Evolutionary conservation across 2,113 vertebrate genomes (phyloP).

Genomic region (Hipposideros armiger): DNA sequence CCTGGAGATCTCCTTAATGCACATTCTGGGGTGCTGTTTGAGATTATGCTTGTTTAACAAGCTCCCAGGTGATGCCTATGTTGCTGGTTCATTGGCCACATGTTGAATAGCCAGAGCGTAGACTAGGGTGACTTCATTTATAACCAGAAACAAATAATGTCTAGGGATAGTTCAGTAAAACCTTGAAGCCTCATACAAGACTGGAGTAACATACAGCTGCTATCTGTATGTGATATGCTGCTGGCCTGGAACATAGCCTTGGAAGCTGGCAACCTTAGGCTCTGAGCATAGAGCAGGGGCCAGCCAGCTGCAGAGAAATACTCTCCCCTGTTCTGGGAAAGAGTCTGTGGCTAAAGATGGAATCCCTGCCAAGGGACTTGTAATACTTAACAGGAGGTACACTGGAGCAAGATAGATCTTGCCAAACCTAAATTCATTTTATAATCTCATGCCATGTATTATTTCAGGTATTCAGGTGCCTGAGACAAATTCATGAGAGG

Average conservation of each 20-base stretch:
- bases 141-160: not conserved
- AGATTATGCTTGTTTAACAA: not conserved
- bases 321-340: not conserved
- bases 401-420: not conserved
- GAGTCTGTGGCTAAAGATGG: not conserved
- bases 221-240: not conserved
- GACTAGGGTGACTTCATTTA: not conserved
- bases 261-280: not conserved
- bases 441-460: not conserved
- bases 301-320: not conserved
- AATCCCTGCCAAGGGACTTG: not conserved
- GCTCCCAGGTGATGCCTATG: not conserved
- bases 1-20: not conserved
- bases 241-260: not conserved
- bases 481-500: not conserved
- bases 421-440: not conserved
- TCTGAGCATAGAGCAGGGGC: not conserved
- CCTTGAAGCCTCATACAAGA: not conserved
- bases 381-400: not conserved
- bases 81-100: not conserved
- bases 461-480: not conserved
- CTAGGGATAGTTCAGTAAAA: not conserved
- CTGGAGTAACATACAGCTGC: not conserved
- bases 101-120: not conserved
- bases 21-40: not conserved